Base-by-base conservation (phyloP, 2,113 vertebrate species). In the Lepisosteus osseus region DNA sequence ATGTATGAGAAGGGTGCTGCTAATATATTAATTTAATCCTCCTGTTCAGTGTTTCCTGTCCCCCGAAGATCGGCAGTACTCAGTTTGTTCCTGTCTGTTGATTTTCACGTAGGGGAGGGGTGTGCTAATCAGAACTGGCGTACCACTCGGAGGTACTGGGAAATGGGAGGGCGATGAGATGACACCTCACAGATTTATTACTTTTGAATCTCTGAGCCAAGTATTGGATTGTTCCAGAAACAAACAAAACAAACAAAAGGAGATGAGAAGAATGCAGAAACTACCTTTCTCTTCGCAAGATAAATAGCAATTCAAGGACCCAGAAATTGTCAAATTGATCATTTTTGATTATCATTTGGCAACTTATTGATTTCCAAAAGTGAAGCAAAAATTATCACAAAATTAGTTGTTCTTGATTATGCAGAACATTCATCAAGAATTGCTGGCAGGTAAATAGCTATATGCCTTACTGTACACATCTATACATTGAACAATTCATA, bases 11-110 rank as follows among this genome's bases (percentile, higher is more conserved):
- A 65, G 71, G 72, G 68, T 80, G 68, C 80, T 29, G 86, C 85
- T 89, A 87, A 87, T 88, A 87, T 91, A 86, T 87, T 89, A 90
- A 90, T 90, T 83, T 85, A 88, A 89, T 89, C 86, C 86, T 90
- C 86, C 87, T 86, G 88, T 86, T 91, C 77, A 78, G 83, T 87
- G 88, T 91, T 87, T 86, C 66, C 73, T 80, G 85, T 84, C 84
- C 89, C 85, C 88, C 51, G 74, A 87, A 90, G 88, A 90, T 88
- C 84, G 85, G 86, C 89, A 87, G 86, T 87, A 87, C 88, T 90
- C 89, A 88, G 87, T 90, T 87, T 88, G 88, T 90, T 91, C 88
- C 90, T 86, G 85, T 88, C 88, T 84, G 77, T 82, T 89, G 85
- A 80, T 82, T 89, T 86, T 84, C 82, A 79, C 80, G 78, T 74